A percentile compares a stretch with the other conserved stretches of the same genome.
These are phyloP conservation scores for Lasioglossum leucozonium DNA, from an alignment of 2,888 invertebrate genomes.

Conservation along the genomic window DNA sequence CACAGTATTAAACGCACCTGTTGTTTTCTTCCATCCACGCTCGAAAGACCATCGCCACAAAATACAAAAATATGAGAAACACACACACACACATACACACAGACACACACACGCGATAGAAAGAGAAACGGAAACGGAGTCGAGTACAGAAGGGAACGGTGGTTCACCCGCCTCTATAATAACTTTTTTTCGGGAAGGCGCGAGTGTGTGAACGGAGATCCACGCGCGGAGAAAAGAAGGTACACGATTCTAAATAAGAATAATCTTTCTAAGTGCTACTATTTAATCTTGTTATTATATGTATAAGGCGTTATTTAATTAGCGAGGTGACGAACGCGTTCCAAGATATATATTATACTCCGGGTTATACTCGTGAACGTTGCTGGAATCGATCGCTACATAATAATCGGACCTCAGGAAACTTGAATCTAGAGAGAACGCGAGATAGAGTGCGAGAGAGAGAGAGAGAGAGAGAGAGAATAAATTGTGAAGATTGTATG, in stretches of 20 bases:
- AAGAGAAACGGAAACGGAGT: not conserved
- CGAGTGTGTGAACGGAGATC: slow-evolving; percentile 33
- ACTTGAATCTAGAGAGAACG: slow-evolving; percentile 33
- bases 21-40: slow-evolving; percentile 40
- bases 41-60: slow-evolving; percentile 40
- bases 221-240: slow-evolving; percentile 54
- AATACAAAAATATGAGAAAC: not conserved
- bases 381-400: slow-evolving; percentile 42
- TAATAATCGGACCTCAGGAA: slow-evolving; percentile 51
- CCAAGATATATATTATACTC: slow-evolving; percentile 58
- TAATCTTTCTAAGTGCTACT: slow-evolving; percentile 83
- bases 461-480: slow-evolving; percentile 1
- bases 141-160: not conserved
- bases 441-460: not conserved
- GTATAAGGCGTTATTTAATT: slow-evolving; percentile 83
- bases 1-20: slow-evolving; percentile 68
- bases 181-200: slow-evolving; percentile 27
- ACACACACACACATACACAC: not conserved
- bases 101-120: not conserved
- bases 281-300: slow-evolving; percentile 85
- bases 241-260: slow-evolving; percentile 82
- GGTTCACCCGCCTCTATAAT: not conserved
- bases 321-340: slow-evolving; percentile 68
- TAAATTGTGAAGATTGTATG: slow-evolving; percentile 20
- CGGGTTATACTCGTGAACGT: slow-evolving; percentile 39